These are phyloP conservation scores for Leucopsar rothschildi DNA, from an alignment of 2,113 vertebrate genomes.

Conservation along the genomic window DNA sequence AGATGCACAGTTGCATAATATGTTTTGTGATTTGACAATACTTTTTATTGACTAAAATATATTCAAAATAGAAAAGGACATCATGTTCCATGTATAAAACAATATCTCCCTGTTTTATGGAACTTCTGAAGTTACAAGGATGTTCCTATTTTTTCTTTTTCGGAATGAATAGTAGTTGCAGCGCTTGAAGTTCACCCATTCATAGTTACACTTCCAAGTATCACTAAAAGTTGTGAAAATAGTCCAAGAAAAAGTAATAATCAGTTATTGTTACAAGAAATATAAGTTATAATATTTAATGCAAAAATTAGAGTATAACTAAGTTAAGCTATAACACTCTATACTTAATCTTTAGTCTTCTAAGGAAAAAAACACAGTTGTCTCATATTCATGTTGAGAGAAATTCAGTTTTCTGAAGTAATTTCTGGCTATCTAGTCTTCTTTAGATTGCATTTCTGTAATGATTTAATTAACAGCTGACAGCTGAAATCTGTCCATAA, in stretches of 20 bases:
- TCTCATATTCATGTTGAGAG: background rate
- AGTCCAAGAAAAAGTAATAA: background rate
- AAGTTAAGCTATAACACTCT: background rate
- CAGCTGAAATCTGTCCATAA: background rate
- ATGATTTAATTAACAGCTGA: background rate
- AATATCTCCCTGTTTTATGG: background rate
- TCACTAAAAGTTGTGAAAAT: background rate
- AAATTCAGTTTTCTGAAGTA: background rate
- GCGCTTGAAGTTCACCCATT: background rate
- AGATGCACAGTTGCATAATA: conserved; percentile 27
- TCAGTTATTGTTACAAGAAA: background rate
- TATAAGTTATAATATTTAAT: background rate
- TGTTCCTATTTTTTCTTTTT: background rate
- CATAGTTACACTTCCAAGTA: background rate
- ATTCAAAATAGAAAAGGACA: background rate
- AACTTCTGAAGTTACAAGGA: background rate
- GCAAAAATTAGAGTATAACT: background rate
- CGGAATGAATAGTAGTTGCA: background rate
- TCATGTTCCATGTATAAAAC: background rate
- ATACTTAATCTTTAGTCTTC: background rate
- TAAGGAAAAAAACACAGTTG: background rate
- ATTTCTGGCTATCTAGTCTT: background rate
- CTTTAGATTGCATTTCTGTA: background rate
- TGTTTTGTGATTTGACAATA: background rate
- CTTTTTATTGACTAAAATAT: background rate